Conservation (phyloP, 2,113 vertebrate species). For the Penelope pileata region DNA sequence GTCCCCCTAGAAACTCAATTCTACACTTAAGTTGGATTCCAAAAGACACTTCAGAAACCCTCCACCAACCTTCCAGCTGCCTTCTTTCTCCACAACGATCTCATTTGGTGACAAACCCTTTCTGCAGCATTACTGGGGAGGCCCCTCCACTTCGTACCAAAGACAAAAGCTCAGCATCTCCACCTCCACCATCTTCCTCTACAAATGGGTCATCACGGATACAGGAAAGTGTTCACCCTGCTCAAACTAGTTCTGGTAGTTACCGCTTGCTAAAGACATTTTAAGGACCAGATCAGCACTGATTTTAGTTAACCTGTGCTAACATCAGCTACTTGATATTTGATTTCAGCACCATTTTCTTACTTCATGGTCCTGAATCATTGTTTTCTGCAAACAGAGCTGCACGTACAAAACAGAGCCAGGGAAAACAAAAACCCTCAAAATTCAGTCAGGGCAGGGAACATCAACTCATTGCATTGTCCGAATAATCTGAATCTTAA, state of each 20-base stretch:
- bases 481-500: background rate
- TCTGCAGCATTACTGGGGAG: background rate
- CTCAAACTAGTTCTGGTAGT: background rate
- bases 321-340: background rate
- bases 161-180: background rate
- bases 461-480: background rate
- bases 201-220: background rate
- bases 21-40: background rate
- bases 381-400: background rate
- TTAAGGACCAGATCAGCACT: background rate
- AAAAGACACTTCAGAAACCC: background rate
- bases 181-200: background rate
- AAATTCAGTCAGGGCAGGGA: background rate
- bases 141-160: background rate
- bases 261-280: background rate
- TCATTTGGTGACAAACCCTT: background rate
- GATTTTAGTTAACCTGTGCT: background rate
- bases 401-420: background rate
- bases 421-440: background rate
- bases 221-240: background rate
- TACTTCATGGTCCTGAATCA: background rate
- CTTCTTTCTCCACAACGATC: background rate
- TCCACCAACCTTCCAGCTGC: background rate
- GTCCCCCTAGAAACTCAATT: background rate
- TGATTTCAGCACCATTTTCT: background rate